phyloP scores from a whole-genome alignment of 2,113 vertebrate genomes.

The Dicrurus megarhynchus region DNA sequence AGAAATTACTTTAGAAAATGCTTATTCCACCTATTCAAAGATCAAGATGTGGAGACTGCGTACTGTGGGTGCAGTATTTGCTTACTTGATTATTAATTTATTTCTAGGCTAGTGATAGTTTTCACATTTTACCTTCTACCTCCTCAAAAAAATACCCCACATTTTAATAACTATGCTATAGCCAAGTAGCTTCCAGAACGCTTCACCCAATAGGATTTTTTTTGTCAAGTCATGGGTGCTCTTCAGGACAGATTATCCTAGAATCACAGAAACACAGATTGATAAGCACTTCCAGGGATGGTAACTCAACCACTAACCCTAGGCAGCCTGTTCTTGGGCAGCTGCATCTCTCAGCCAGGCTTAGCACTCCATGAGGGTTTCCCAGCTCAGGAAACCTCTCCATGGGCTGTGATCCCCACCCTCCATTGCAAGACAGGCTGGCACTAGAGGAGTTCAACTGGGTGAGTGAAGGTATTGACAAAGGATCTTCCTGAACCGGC shows the following conservation, averaged over 20 bases:
- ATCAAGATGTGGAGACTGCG: not conserved
- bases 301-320: not conserved
- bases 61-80: not conserved
- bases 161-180: not conserved
- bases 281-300: not conserved
- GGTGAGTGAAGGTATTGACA: not conserved
- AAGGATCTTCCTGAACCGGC: not conserved
- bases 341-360: not conserved
- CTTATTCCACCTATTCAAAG: not conserved
- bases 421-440: not conserved
- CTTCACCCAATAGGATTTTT: not conserved
- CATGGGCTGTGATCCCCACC: fast-evolving
- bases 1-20: not conserved
- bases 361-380: not conserved
- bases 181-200: not conserved
- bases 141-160: not conserved
- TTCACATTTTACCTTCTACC: not conserved
- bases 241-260: not conserved
- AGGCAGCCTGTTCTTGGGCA: not conserved
- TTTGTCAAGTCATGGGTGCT: not conserved
- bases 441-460: not conserved
- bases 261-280: not conserved
- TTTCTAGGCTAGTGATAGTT: not conserved
- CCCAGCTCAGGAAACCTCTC: not conserved
- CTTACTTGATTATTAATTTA: not conserved